Conservation (phyloP, 2,888 invertebrate species). For the Orchesellides sinensis region DNA sequence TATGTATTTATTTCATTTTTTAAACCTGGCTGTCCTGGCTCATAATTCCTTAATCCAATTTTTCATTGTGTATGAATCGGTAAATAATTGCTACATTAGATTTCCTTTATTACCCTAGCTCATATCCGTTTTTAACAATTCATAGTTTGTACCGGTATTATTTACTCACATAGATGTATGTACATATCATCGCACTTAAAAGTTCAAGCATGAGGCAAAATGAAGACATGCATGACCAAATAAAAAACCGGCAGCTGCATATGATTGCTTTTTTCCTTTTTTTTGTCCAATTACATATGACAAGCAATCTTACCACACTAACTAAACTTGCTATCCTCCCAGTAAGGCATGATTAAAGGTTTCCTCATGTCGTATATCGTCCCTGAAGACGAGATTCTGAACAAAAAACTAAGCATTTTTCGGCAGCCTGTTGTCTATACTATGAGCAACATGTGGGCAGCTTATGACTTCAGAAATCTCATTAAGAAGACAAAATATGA, state of each 20-base stretch:
- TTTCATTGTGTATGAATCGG: not conserved
- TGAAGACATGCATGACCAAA: slow-evolving; percentile 38
- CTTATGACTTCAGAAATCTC: not conserved
- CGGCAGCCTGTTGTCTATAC: slow-evolving; percentile 49
- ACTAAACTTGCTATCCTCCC: not conserved
- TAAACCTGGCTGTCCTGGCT: no score
- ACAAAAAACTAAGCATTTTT: slow-evolving; percentile 34
- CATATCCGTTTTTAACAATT: slow-evolving; percentile 23
- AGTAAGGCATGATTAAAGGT: slow-evolving; percentile 52
- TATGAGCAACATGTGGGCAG: slow-evolving; percentile 56
- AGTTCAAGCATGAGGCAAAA: slow-evolving; percentile 20
- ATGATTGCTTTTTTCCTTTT: slow-evolving; percentile 9
- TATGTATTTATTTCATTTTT: no score
- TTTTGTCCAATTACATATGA: not conserved
- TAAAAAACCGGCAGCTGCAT: slow-evolving; percentile 38
- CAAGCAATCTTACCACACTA: slow-evolving; percentile 3
- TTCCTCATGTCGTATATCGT: slow-evolving; percentile 36
- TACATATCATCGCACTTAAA: not conserved
- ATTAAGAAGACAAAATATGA: slow-evolving; percentile 18
- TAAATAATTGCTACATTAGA: slow-evolving; percentile 14
- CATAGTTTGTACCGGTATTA: slow-evolving; percentile 15
- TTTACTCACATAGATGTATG: not conserved
- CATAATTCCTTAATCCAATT: no score
- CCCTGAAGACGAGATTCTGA: slow-evolving; percentile 5
- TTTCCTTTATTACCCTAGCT: slow-evolving; percentile 14